Base-by-base conservation (phyloP, 1,140 invertebrate genomes). In the Pinna nobilis region DNA sequence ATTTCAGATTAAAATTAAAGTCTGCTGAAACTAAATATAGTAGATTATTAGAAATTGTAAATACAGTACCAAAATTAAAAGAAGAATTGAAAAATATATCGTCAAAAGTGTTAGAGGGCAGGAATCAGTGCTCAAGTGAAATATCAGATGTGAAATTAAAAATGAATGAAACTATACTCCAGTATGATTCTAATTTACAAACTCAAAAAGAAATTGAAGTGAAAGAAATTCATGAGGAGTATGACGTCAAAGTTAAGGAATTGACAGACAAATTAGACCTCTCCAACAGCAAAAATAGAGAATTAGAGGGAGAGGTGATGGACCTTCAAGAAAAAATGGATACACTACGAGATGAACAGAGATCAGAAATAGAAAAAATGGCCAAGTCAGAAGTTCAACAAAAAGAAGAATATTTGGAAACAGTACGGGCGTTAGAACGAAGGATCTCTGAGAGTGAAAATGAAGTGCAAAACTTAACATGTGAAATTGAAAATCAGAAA, bases 201-300 rank as follows among this genome's bases (percentile, higher is more conserved):
- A n/a, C n/a, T n/a, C n/a, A n/a, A n/a, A n/a, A n/a, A n/a, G n/a
- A n/a, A n/a, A n/a, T n/a, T n/a, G n/a, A n/a, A n/a, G 23, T 73
- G 23, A 65, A 72, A 18, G 73, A 69, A 72, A 37, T 53, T 1
- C 55, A 59, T 30, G 57, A 55, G 25, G 75, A 77, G 18, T 39
- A 30, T 30, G 57, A 44, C 18, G 57, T 33, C 28, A 55, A 23
- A 37, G 23, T 67, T 32, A 60, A 33, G 1, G 51, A 92, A 76
- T 87, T 93, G 74, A 92, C 92, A 80, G 90, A 92, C 57, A 28
- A 78, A 51, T 33, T 68, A 5, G 41, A 70, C 13, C 51, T 51
- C 67, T n/a, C 67, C 6, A 33, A 78, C 7, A 13, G 63, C 51
- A 51, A 61, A 61, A 61, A 35, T 35, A 3, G 32, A 4, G 33